Evolutionary conservation across 2,797 vertebrate species (phyloP).

Genomic region (Thaleichthys pacificus): DNA sequence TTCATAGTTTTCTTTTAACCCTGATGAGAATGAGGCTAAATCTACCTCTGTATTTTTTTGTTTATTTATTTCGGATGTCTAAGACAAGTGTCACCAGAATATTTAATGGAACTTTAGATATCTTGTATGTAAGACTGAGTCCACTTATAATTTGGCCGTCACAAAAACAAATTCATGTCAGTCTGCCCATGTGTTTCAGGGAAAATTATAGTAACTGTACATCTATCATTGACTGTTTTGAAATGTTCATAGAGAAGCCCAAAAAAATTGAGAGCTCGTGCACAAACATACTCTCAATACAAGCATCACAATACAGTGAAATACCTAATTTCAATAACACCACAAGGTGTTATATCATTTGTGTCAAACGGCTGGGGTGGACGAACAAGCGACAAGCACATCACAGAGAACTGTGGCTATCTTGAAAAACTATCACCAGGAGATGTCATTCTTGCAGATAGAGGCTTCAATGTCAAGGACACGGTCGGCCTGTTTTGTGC

Average conservation of each 20-base stretch:
- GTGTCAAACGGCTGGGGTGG: constrained; percentile 22
- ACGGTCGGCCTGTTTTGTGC: constrained; percentile 10
- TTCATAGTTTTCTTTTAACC: not conserved
- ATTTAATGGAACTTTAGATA: not conserved
- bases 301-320: constrained; percentile 16
- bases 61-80: not conserved
- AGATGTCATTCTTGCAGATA: constrained; percentile 20
- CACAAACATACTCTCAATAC: constrained; percentile 6
- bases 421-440: constrained; percentile 1
- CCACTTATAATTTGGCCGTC: not conserved
- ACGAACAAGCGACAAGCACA: not conserved
- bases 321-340: constrained; percentile 18
- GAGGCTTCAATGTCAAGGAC: constrained; percentile 20
- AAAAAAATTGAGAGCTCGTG: not conserved
- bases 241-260: constrained; percentile 5
- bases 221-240: not conserved
- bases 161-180: not conserved
- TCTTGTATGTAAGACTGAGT: not conserved
- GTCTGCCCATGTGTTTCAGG: not conserved
- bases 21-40: not conserved
- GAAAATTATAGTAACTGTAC: not conserved
- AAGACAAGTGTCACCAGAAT: not conserved
- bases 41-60: not conserved
- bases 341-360: constrained; percentile 11
- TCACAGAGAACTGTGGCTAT: not conserved